These are phyloP conservation scores for Lethrus apterus DNA, from an alignment of 1,140 invertebrate genomes.

Conservation along the genomic window DNA sequence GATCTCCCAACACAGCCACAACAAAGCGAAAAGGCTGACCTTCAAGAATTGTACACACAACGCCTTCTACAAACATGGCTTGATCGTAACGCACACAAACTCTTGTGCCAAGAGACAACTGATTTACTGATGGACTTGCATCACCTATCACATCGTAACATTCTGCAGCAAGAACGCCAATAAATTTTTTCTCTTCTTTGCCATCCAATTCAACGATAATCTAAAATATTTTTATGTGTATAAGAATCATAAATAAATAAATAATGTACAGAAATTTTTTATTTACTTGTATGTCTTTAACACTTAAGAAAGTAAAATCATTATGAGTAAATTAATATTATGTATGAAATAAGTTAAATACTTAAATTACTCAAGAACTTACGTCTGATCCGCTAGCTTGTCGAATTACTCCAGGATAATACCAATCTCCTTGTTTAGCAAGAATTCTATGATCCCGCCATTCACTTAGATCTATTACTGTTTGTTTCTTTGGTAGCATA, in stretches of 20 bases:
- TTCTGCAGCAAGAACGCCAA: constrained; percentile 65
- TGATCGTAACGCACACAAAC: constrained; percentile 47
- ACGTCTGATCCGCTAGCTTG: constrained; percentile 48
- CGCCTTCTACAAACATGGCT: constrained; percentile 75
- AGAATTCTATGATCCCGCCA: constrained; percentile 87
- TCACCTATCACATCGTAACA: constrained; percentile 88
- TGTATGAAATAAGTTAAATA: constrained; percentile 4
- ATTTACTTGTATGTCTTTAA: no score
- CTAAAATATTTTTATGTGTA: no score
- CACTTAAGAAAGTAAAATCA: no score
- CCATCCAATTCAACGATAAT: constrained; percentile 69
- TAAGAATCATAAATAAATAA: no score
- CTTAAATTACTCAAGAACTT: no score
- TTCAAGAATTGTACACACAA: constrained; percentile 63
- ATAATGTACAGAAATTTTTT: no score
- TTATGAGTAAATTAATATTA: no score
- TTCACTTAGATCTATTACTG: constrained; percentile 69
- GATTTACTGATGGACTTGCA: constrained; percentile 76
- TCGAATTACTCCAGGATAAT: constrained; percentile 73
- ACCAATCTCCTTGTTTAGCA: constrained; percentile 72
- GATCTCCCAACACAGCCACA: constrained; percentile 57
- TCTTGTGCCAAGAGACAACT: constrained; percentile 49
- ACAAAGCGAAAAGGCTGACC: constrained; percentile 67
- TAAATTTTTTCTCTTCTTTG: constrained; percentile 53
- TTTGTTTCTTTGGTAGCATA: constrained; percentile 24